Base-by-base conservation (phyloP, 1,140 invertebrate species). In the Lordiphosa stackelbergi region DNA sequence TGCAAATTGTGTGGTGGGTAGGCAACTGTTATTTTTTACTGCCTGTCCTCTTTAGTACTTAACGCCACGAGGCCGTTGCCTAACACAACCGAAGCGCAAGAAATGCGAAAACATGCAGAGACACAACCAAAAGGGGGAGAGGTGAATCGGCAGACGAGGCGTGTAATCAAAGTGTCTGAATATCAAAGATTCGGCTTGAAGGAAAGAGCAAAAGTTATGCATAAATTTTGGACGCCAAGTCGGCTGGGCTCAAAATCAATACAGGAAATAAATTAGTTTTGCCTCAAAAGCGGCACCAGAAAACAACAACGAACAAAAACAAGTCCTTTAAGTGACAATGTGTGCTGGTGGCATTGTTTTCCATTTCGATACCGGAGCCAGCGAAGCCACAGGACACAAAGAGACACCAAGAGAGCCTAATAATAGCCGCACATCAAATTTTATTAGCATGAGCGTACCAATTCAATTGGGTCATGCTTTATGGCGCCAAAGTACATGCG, bases 241-340 rank as follows among this genome's bases (percentile, higher is more conserved):
- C n/a, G 40, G 43, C 35, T 43, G 37, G n/a, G 59, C 42, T 36
- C 35, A 65, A 69, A 77, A 83, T 77, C 68, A 75, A 83, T 81
- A 83, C 72, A 83, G 75, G 75, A 81, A 81, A 72, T 66, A 81
- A 81, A 81, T 81, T 81, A 83, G 77, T 69, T 78, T 79, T 72
- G 59, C 38, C 75, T 81, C 61, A 38, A 61, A 71, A 74, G 42
- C 46, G 40, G 48, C 47, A 55, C 34, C 38, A 28, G 45, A 35
- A 19, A 19, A 22, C 45, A 43, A 53, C 43, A 64, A 42, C 35
- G 45, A 34, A 28, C 46, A 55, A 54, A 66, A 68, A 45, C 48
- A 54, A 38, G 37, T 19, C 1, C 31, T 19, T 38, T 22, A 53
- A 53, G 51, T 53, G 38, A 42, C 38, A 53, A 53, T 37, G 51